These are phyloP conservation scores for Channa argus DNA, from an alignment of 2,113 vertebrate species.

Conservation along the genomic window DNA sequence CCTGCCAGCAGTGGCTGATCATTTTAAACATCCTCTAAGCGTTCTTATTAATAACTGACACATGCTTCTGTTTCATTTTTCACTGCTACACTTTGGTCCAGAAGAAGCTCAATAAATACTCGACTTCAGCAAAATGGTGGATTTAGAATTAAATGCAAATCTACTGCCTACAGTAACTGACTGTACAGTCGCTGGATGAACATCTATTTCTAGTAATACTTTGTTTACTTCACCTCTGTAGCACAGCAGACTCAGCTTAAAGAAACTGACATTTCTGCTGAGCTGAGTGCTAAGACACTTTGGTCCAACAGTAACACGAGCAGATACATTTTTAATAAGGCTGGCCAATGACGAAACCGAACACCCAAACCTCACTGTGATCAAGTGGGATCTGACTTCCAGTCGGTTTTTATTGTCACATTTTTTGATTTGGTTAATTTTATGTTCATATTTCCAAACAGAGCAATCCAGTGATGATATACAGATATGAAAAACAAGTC, in stretches of 20 bases:
- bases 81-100: not conserved
- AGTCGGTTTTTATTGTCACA: not conserved
- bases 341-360: slow-evolving; percentile 36
- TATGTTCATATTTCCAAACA: not conserved
- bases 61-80: not conserved
- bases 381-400: slow-evolving; percentile 39
- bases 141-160: too few relatives aligned
- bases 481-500: too few relatives aligned
- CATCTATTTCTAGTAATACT: slow-evolving; percentile 14
- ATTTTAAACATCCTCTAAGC: slow-evolving; percentile 1
- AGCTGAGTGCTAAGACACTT: slow-evolving; percentile 32
- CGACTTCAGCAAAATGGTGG: not conserved
- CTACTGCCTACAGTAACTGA: too few relatives aligned
- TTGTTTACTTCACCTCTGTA: not conserved
- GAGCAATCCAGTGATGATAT: not conserved
- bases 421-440: not conserved
- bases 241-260: slow-evolving; percentile 31
- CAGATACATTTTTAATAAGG: slow-evolving; percentile 61
- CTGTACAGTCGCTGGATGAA: not conserved
- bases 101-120: not conserved
- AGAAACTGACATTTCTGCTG: slow-evolving; percentile 31
- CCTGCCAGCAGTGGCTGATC: slow-evolving; percentile 1
- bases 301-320: slow-evolving; percentile 43
- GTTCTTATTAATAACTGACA: slow-evolving; percentile 16
- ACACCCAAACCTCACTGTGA: slow-evolving; percentile 42